Conservation (phyloP, 2,113 vertebrate species). For the Poeciliopsis retropinna region DNA sequence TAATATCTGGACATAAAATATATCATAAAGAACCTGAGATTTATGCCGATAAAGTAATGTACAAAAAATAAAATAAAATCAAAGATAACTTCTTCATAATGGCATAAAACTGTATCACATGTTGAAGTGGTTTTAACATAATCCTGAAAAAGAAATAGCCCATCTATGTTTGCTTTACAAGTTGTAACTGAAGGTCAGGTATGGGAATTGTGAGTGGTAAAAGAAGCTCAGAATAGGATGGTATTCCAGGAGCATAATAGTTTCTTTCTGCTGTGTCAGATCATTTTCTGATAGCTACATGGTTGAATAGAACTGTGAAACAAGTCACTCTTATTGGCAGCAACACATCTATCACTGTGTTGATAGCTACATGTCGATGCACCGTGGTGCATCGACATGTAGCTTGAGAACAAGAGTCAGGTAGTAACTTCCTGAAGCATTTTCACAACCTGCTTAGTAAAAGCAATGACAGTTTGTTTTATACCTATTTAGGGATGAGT, state of each 20-base stretch:
- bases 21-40: slow-evolving; percentile 1
- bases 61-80: neutral
- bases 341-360: too few relatives aligned
- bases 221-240: neutral
- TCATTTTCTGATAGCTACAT: neutral
- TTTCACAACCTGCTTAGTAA: too few relatives aligned
- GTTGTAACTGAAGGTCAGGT: too few relatives aligned
- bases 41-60: neutral
- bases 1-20: neutral
- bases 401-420: too few relatives aligned
- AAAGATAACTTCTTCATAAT: neutral
- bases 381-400: too few relatives aligned
- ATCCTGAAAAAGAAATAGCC: neutral
- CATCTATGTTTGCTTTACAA: too few relatives aligned
- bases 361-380: too few relatives aligned
- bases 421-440: too few relatives aligned
- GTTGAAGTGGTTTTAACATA: neutral
- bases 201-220: neutral
- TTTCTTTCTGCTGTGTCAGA: neutral
- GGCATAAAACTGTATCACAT: neutral
- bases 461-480: too few relatives aligned
- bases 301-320: neutral
- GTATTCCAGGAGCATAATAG: neutral
- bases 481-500: too few relatives aligned
- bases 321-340: too few relatives aligned